Conservation (phyloP, 35 echinoderm and acorn worm species). For the Heliocidaris tuberculata region DNA sequence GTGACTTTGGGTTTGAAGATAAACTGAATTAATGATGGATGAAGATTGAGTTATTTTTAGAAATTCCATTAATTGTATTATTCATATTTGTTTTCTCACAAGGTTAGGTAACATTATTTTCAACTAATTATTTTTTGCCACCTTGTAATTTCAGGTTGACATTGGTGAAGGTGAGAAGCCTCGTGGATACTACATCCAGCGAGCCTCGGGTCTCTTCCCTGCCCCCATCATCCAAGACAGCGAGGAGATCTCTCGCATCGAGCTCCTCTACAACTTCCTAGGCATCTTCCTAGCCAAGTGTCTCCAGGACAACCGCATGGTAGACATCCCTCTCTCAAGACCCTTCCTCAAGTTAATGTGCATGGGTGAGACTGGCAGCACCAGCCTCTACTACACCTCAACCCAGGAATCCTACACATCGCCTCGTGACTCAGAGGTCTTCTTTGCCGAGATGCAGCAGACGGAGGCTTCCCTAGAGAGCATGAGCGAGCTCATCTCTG, state of each 20-base stretch:
- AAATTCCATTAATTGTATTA: not conserved
- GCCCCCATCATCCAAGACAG: conserved; percentile 92
- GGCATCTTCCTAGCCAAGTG: conserved; percentile 98
- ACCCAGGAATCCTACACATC: conserved; percentile 72
- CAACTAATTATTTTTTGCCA: not conserved
- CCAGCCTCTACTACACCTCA: conserved; percentile 54
- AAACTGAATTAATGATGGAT: not conserved
- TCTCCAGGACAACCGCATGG: conserved; percentile 91
- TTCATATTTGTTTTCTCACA: not conserved
- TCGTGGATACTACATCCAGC: conserved; percentile 94
- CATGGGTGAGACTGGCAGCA: conserved; percentile 80
- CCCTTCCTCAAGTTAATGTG: conserved; percentile 99
- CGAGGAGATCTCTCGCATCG: conserved; percentile 81
- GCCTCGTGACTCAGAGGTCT: conserved; percentile 85
- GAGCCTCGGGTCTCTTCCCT: conserved; percentile 85
- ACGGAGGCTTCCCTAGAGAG: conserved; percentile 90
- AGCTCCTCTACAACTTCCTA: conserved; percentile 89
- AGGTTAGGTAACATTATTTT: not conserved
- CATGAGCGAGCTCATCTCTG: conserved; percentile 89
- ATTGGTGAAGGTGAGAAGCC: conserved; percentile 91
- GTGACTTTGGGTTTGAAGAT: not conserved
- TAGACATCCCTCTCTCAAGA: conserved; percentile 91
- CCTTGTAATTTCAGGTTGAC: conserved; percentile 67
- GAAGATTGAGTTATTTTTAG: too few relatives aligned
- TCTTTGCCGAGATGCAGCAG: conserved; percentile 69